These are phyloP conservation scores for Dicycla oo DNA, from an alignment of 2,888 invertebrate species.

Conservation along the genomic window DNA sequence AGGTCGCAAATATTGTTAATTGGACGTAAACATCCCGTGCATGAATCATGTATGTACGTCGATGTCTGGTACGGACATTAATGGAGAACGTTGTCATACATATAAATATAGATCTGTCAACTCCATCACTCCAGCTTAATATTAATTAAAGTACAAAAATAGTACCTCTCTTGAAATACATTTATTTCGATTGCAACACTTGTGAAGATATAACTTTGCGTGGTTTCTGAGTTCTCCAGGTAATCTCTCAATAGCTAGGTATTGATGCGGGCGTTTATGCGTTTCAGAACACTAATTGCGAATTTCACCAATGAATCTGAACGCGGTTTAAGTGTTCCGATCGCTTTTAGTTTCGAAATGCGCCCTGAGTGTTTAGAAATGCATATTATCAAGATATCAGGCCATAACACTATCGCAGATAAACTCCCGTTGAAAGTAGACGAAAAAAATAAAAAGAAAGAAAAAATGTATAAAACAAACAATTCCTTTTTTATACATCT, in stretches of 20 bases:
- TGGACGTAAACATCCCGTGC: conserved; percentile 49
- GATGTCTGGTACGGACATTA: conserved; percentile 36
- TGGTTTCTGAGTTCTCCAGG: no score
- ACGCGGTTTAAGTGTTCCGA: no score
- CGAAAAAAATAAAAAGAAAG: not conserved
- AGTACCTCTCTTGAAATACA: conserved; percentile 29
- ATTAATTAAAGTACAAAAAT: conserved; percentile 51
- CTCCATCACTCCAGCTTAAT: conserved; percentile 12
- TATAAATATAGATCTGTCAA: conserved; percentile 53
- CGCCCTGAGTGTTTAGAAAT: no score
- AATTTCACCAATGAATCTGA: no score
- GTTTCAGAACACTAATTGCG: no score
- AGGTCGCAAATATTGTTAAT: conserved; percentile 56
- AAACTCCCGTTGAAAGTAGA: not conserved
- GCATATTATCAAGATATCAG: not conserved
- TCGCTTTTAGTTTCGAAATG: no score
- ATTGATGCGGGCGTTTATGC: no score
- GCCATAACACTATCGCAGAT: not conserved
- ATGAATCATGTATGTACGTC: conserved; percentile 44
- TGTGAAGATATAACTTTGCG: not conserved
- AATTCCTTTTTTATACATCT: not conserved
- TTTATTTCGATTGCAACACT: conserved; percentile 14
- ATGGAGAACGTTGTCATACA: conserved; percentile 38
- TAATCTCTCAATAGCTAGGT: not conserved
- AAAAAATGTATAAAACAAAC: not conserved